Conservation (phyloP, 2,888 invertebrate genomes). For the Ypsolopha sequella region DNA sequence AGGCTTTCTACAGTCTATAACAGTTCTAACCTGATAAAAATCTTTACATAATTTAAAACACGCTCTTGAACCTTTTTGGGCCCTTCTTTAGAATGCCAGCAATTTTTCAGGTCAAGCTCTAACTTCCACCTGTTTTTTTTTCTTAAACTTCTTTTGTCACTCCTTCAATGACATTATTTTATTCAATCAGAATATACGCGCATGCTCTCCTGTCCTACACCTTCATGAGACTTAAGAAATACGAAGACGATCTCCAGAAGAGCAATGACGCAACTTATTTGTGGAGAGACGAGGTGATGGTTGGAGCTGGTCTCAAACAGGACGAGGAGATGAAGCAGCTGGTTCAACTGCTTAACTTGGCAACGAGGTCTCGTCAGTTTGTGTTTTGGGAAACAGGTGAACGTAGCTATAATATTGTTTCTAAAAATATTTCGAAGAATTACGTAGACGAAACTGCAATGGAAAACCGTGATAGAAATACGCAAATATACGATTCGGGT, state of each 20-base stretch:
- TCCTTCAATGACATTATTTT: too few relatives aligned
- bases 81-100: too few relatives aligned
- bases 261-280: conserved; percentile 27
- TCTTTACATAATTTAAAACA: too few relatives aligned
- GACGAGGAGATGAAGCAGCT: conserved; percentile 39
- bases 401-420: conserved; percentile 8
- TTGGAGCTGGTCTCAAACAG: conserved; percentile 22
- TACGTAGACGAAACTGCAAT: neutral
- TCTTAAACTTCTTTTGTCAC: too few relatives aligned
- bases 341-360: conserved; percentile 36
- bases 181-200: conserved; percentile 28
- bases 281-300: conserved; percentile 14
- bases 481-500: too few relatives aligned
- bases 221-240: conserved; percentile 32
- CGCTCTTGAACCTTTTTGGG: too few relatives aligned
- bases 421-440: neutral
- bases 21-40: too few relatives aligned
- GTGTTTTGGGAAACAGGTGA: conserved; percentile 86
- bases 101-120: too few relatives aligned
- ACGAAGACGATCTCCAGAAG: conserved; percentile 34
- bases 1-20: too few relatives aligned
- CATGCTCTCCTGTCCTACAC: conserved; percentile 42
- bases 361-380: conserved; percentile 57
- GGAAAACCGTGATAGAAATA: too few relatives aligned
- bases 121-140: too few relatives aligned